These are phyloP conservation scores for Drosophila quinaria DNA, from an alignment of 2,888 invertebrate species.

Conservation along the genomic window DNA sequence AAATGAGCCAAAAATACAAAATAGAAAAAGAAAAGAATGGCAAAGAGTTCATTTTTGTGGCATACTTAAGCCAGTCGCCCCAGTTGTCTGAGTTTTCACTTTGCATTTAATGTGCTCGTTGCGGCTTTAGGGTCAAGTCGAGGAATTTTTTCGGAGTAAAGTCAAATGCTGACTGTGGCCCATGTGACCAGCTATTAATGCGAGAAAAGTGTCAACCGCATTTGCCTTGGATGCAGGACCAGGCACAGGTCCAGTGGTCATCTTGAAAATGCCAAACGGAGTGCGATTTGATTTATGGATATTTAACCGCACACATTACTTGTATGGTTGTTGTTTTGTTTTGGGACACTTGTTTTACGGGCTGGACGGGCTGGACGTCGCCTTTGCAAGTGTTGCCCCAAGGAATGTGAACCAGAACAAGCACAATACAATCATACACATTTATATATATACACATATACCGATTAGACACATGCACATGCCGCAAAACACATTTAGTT, in stretches of 20 bases:
- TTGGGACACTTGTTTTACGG: constrained; percentile 62
- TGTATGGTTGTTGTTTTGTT: constrained; percentile 47
- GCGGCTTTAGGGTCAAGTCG: constrained; percentile 79
- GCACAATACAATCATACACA: constrained; percentile 18
- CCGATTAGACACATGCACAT: constrained; percentile 47
- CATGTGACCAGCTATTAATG: constrained; percentile 71
- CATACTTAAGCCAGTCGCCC: constrained; percentile 27
- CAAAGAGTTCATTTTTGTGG: constrained; percentile 55
- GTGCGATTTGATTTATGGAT: constrained; percentile 85
- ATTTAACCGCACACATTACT: constrained; percentile 84
- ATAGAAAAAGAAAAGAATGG: not conserved
- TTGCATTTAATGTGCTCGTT: constrained; percentile 78
- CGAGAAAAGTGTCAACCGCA: constrained; percentile 82
- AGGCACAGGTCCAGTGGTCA: constrained; percentile 64
- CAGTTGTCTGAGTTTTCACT: constrained; percentile 62
- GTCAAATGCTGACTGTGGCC: constrained; percentile 48
- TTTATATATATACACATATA: constrained; percentile 35
- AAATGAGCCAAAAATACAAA: constrained; percentile 20
- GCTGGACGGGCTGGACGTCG: constrained; percentile 58
- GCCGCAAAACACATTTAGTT: constrained; percentile 57
- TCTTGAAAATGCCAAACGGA: constrained; percentile 73
- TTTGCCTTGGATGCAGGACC: constrained; percentile 54
- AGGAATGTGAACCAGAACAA: constrained; percentile 57
- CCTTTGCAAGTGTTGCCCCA: constrained; percentile 57
- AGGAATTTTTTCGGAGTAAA: constrained; percentile 64